Conservation (phyloP, 1,140 invertebrate genomes). For the Hestina assimilis region DNA sequence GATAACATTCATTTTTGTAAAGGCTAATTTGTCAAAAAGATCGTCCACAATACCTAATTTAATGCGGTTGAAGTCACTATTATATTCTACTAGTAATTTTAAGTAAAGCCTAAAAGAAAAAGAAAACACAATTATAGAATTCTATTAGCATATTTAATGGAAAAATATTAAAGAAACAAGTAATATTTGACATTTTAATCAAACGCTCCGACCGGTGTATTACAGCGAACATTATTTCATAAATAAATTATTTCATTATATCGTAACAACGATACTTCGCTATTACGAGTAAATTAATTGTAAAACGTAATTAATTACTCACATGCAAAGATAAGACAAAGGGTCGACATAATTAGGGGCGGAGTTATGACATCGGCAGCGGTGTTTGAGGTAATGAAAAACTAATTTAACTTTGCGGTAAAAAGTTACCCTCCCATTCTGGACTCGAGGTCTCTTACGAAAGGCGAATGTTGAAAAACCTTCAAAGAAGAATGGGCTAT, state of each 20-base stretch:
- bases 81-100: too few species aligned
- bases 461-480: background rate
- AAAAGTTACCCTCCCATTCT: slow-evolving; percentile 39
- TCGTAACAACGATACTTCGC: slow-evolving; percentile 41
- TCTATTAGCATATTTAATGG: too few species aligned
- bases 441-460: slow-evolving; percentile 4
- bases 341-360: slow-evolving; percentile 47
- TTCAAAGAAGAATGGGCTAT: slow-evolving; percentile 10
- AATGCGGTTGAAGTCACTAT: too few species aligned
- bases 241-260: slow-evolving; percentile 57
- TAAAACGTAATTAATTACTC: slow-evolving; percentile 65
- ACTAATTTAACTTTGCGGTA: slow-evolving; percentile 63
- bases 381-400: slow-evolving; percentile 52
- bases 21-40: too few species aligned
- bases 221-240: slow-evolving; percentile 37
- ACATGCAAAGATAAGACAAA: slow-evolving; percentile 62
- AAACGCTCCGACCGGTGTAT: slow-evolving; percentile 1
- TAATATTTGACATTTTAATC: slow-evolving; percentile 13
- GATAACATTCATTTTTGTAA: too few species aligned
- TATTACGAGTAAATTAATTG: slow-evolving; percentile 65
- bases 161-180: background rate
- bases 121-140: too few species aligned
- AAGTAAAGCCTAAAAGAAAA: too few species aligned
- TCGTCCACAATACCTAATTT: too few species aligned
- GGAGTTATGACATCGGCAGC: slow-evolving; percentile 47